Evolutionary conservation across 2,797 vertebrate genomes (phyloP).

Genomic region (Tokudaia tokunoshimensis): DNA sequence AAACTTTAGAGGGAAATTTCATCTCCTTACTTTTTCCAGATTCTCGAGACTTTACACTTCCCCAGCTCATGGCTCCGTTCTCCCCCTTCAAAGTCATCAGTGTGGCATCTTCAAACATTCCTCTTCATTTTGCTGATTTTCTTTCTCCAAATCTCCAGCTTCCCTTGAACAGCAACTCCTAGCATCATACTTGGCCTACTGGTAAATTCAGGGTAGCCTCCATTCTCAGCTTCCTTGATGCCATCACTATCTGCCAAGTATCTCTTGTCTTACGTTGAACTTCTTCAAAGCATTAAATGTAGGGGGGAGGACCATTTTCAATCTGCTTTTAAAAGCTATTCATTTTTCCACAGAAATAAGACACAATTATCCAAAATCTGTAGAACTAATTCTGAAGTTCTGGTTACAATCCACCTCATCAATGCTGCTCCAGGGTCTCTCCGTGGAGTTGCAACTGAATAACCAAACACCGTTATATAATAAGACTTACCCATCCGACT

Average conservation of each 20-base stretch:
- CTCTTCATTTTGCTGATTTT: background rate
- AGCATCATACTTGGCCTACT: background rate
- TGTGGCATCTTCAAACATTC: background rate
- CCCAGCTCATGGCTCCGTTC: background rate
- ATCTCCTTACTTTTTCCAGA: background rate
- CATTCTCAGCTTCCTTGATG: background rate
- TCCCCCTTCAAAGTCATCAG: background rate
- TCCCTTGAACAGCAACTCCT: background rate
- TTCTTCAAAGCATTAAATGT: background rate
- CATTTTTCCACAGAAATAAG: constrained; percentile 60
- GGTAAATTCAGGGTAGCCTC: background rate
- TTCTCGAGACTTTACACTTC: background rate
- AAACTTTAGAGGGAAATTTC: background rate
- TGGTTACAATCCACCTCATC: constrained; percentile 20
- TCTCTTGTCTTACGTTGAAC: background rate
- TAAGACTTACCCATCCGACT: constrained; percentile 17
- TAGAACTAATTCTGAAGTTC: constrained; percentile 54
- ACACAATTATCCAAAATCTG: constrained; percentile 51
- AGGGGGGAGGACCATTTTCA: background rate
- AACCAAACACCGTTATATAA: background rate
- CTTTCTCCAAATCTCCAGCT: background rate
- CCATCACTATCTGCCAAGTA: background rate
- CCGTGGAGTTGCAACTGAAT: background rate
- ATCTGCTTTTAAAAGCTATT: background rate
- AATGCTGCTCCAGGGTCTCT: background rate